These are phyloP conservation scores for Microdon myrmicae DNA, from an alignment of 2,888 invertebrate genomes.

Conservation along the genomic window DNA sequence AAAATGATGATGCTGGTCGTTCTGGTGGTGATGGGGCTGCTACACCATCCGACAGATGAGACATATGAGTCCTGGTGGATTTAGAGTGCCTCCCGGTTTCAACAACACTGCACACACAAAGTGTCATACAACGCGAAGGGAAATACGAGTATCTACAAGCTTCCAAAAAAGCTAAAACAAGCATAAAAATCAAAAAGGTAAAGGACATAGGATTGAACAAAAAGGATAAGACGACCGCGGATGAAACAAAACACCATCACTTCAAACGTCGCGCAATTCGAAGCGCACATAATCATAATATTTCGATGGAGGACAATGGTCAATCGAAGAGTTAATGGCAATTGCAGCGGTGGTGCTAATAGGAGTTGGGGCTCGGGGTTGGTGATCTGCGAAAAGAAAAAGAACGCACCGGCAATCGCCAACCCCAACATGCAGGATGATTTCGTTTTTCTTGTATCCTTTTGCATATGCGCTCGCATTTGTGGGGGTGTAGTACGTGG, in stretches of 20 bases:
- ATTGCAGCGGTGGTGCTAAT: slow-evolving; percentile 11
- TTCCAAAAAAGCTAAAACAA: too few species aligned
- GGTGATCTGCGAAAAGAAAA: slow-evolving; percentile 43
- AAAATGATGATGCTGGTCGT: slow-evolving; percentile 22
- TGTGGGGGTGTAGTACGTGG: slow-evolving; percentile 18
- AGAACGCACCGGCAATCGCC: slow-evolving; percentile 39
- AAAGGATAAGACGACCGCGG: slow-evolving; percentile 6
- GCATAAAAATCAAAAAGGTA: too few species aligned
- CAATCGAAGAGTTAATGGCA: slow-evolving; percentile 52
- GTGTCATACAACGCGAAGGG: slow-evolving; percentile 45
- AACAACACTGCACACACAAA: slow-evolving; percentile 38
- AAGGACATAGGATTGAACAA: slow-evolving; percentile 12
- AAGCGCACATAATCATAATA: slow-evolving; percentile 48
- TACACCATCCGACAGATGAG: not conserved
- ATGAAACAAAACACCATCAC: slow-evolving; percentile 42
- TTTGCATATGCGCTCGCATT: too few species aligned
- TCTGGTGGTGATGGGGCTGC: too few species aligned
- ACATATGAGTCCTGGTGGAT: slow-evolving; percentile 29
- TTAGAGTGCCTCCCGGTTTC: slow-evolving; percentile 37
- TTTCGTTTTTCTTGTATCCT: slow-evolving; percentile 9
- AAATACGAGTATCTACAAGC: too few species aligned
- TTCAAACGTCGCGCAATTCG: slow-evolving; percentile 43
- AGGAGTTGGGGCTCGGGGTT: slow-evolving; percentile 6
- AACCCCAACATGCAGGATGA: slow-evolving; percentile 1
- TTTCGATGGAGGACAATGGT: slow-evolving; percentile 52